Percentiles rank a stretch among this genome's conserved stretches.
These are phyloP conservation scores for Ctenicera cuprea DNA, from an alignment of 2,888 invertebrate species.

Conservation along the genomic window DNA sequence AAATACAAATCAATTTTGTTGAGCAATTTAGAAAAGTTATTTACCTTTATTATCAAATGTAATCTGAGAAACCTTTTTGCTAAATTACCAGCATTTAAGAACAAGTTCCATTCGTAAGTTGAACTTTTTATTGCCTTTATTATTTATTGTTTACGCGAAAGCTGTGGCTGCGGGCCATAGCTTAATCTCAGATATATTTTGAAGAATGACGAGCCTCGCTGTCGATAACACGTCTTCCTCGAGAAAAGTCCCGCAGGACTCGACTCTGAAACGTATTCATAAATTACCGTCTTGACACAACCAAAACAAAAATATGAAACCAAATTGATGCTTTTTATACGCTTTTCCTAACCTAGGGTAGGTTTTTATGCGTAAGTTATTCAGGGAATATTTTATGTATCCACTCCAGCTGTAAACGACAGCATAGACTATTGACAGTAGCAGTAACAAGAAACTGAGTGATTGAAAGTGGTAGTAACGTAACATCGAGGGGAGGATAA, in stretches of 20 bases:
- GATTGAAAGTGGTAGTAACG: conserved; percentile 9
- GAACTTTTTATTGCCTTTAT: neutral
- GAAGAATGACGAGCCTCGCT: conserved; percentile 31
- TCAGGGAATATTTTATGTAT: conserved; percentile 39
- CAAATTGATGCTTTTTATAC: conserved; percentile 32
- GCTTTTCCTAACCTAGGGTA: conserved; percentile 31
- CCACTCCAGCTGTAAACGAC: conserved; percentile 36
- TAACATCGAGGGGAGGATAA: neutral
- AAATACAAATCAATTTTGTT: neutral
- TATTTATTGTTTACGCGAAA: conserved; percentile 23
- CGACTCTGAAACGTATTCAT: conserved; percentile 32
- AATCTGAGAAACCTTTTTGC: neutral
- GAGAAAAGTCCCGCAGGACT: conserved; percentile 28
- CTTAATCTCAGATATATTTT: conserved; percentile 28
- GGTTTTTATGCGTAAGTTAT: conserved; percentile 36
- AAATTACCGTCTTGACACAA: conserved; percentile 36
- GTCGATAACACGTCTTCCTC: conserved; percentile 26
- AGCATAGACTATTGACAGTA: conserved; percentile 35
- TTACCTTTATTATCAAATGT: neutral
- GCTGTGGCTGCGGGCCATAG: conserved; percentile 13
- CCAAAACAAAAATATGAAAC: conserved; percentile 41
- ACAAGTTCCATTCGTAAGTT: neutral
- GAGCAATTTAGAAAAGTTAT: neutral
- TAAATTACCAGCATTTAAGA: neutral
- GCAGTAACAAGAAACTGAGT: conserved; percentile 17